A percentile compares a stretch with the other conserved stretches of the same genome.
phyloP scores from a whole-genome alignment of 1,140 invertebrate species.

The Cataglyphis hispanica region DNA sequence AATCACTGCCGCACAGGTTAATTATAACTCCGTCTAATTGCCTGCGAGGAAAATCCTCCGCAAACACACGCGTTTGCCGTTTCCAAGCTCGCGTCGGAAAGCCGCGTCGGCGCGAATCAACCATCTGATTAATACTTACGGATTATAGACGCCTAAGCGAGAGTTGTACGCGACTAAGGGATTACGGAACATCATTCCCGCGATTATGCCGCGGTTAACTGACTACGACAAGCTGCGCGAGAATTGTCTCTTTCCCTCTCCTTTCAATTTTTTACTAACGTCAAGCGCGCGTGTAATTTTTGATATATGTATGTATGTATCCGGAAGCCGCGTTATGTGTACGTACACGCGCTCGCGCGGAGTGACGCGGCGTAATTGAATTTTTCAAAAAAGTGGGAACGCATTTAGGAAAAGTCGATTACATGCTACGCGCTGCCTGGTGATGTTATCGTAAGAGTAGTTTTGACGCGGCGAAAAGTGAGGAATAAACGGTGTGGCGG shows the following conservation, averaged over 20 bases:
- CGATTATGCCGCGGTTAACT: conserved; percentile 41
- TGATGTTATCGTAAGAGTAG: conserved; percentile 58
- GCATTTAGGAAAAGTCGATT: conserved; percentile 62
- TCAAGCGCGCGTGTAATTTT: background rate
- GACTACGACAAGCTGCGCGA: background rate
- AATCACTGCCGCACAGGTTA: conserved; percentile 64
- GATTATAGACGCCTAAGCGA: background rate
- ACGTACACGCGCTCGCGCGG: background rate
- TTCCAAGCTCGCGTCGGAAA: background rate
- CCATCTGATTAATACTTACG: conserved; percentile 50
- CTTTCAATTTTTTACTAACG: no score
- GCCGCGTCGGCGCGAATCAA: conserved; percentile 21
- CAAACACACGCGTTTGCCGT: conserved; percentile 37
- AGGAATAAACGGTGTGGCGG: conserved; percentile 49
- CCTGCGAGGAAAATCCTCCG: conserved; percentile 57
- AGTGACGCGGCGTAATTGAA: conserved; percentile 58
- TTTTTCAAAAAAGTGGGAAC: conserved; percentile 56
- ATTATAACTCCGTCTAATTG: conserved; percentile 77
- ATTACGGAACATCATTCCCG: background rate
- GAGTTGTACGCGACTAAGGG: conserved; percentile 19
- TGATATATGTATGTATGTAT: background rate
- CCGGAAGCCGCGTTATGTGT: conserved; percentile 29
- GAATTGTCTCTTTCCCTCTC: background rate
- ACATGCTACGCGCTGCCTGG: conserved; percentile 42
- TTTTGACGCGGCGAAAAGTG: conserved; percentile 46